Evolutionary conservation across 1,140 invertebrate genomes (phyloP).

Genomic region (Brachionus calyciflorus): DNA sequence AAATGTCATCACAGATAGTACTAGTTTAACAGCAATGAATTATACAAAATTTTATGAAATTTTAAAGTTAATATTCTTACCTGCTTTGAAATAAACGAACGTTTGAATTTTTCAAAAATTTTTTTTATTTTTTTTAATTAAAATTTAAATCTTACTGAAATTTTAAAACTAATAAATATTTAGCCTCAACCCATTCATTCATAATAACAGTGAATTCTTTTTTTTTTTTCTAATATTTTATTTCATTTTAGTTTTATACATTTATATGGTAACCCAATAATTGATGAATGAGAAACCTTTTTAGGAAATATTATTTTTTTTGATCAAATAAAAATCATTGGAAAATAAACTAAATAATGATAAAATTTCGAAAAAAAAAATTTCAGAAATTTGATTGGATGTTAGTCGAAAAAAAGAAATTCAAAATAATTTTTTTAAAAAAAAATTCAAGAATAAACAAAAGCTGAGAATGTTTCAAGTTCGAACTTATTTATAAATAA

Average conservation of each 20-base stretch:
- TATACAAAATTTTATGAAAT: too few relatives aligned
- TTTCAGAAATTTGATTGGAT: constrained; percentile 18
- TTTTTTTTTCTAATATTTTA: constrained; percentile 33
- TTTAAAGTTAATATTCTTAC: too few relatives aligned
- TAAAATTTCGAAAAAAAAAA: neutral
- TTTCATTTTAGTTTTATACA: constrained; percentile 6
- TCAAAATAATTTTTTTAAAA: neutral
- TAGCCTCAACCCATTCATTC: too few relatives aligned
- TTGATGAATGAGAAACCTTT: constrained; percentile 31
- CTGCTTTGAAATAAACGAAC: too few relatives aligned
- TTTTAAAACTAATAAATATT: too few relatives aligned
- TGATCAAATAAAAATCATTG: constrained; percentile 25
- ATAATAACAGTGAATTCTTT: too few relatives aligned
- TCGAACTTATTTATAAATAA: neutral
- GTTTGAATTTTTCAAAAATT: too few relatives aligned
- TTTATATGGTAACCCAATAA: constrained; percentile 33
- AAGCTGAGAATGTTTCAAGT: constrained; percentile 6
- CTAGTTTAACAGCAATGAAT: too few relatives aligned
- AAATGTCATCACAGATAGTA: too few relatives aligned
- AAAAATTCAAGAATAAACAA: constrained; percentile 33
- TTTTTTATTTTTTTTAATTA: constrained; percentile 16
- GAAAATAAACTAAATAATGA: constrained; percentile 8
- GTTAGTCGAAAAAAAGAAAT: neutral
- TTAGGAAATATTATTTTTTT: constrained; percentile 12
- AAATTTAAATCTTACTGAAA: constrained; percentile 3